Base-by-base conservation (phyloP, 1,140 invertebrate genomes). In the Gryon sp. region DNA sequence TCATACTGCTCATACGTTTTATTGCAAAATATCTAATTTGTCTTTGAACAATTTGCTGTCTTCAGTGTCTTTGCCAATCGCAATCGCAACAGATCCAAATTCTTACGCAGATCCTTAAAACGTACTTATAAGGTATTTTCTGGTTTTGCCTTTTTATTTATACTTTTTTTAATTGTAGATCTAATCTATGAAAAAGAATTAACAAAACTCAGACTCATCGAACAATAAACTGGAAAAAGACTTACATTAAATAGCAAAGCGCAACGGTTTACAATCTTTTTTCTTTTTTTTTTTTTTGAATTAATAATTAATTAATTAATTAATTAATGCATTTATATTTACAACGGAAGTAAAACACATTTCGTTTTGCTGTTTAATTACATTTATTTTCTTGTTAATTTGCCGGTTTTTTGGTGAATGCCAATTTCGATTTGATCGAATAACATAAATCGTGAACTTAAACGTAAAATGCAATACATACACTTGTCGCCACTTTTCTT, bases 11-110 rank as follows among this genome's bases (percentile, higher is more conserved):
- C 52, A 60, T 74, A 57, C 55, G 41, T 66, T 74, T 74, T 74
- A 74, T 74, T 74, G 70, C 70, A 74, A 74, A 74, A 74, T 74
- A 74, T 55, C 70, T 66, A 66, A 59, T 57, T 62, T 57, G 30
- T 52, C 8, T 72, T 24, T 53, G 40, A 72, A 72, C 68, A 72
- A 63, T 57, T 48, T 69, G 32, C 0, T 46, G 7, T 40, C 32
- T 50, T 15, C n/a, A n/a, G 30, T 30, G 34, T 60, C 45, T 28
- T 55, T 46, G 62, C 62, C 50, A 36, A 46, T 66, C 40, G 48
- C 62, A 65, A 52, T 52, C 32, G 28, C 15, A 19, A 50, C 26
- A 8, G 26, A 45, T 41, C 22, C 24, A 46, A 41, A 19, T 59
- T 16, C 45, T 63, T 63, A 63, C 60, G 36, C 45, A 63, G 9